Evolutionary conservation across 2,888 invertebrate genomes (phyloP), one percentile per base, ranked within the genome.

Genomic region (Reticulitermes lucifugus): DNA sequence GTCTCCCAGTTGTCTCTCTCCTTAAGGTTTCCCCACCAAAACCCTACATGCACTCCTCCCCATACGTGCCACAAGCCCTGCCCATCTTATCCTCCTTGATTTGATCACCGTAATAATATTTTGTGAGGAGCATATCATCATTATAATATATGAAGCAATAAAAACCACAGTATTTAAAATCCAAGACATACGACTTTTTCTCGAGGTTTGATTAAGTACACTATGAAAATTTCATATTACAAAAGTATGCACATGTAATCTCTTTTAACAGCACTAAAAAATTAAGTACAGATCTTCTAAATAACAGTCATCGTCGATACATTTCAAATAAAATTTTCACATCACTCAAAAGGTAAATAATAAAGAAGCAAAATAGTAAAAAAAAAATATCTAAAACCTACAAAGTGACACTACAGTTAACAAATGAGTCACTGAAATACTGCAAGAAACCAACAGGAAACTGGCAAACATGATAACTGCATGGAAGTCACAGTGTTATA

Each of bases 171-270:
- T 70, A 25, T 75, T 83, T 51, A 83, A 75, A 71, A 83, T 73
- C 73, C 83, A 73, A 41, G 65, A 65, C 9, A 10, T 65, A 83
- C 35, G 71, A 51, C 51, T 65, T 82, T 25, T 83, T 75, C 51
- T 75, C 75, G 55, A 75, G 81, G 43, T 85, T 60, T 75, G 43
- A 83, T 71, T 86, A 84, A 86, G 86, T 84, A 84, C 86, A 86
- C 86, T 86, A 86, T 86, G 86, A 84, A 83, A 85, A 81, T 77
- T 84, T 86, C 79, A 84, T 82, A 84, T 84, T 79, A 86, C 77
- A 86, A 81, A 84, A 84, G 70, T 84, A 85, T 75, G 51, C 85
- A 83, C 82, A 86, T 83, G 83, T 60, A 77, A 79, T 84, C 77
- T 70, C 71, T 79, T 25, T 60, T 83, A 84, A 79, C 81, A 84